Percentiles rank a stretch among this genome's conserved stretches.
Conservation (phyloP, 2,888 invertebrate species). For the Liodrosophila aerea region DNA sequence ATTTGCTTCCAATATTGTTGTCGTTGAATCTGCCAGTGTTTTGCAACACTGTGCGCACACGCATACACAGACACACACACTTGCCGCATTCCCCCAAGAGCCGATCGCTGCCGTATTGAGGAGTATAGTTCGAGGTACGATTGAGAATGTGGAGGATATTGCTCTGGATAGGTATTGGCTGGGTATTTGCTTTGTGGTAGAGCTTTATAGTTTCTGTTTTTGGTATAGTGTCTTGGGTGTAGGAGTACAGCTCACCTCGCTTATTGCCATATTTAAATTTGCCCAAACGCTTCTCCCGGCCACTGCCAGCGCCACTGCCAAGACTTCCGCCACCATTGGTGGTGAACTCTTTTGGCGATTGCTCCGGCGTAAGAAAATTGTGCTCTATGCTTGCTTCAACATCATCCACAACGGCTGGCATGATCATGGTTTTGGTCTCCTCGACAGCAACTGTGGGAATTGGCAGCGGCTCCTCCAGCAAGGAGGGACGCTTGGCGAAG, state of each 20-base stretch:
- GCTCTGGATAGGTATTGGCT: conserved; percentile 16
- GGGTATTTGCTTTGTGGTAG: conserved; percentile 13
- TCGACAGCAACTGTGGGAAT: too few relatives aligned
- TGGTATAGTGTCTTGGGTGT: conserved; percentile 43
- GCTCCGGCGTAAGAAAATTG: conserved; percentile 79
- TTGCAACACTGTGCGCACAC: conserved; percentile 44
- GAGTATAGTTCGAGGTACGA: conserved; percentile 13
- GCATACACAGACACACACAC: conserved; percentile 2
- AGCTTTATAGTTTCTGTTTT: conserved; percentile 14
- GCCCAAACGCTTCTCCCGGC: conserved; percentile 81
- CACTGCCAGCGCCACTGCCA: conserved; percentile 72
- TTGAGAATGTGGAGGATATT: conserved; percentile 11
- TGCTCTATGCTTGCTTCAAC: conserved; percentile 47
- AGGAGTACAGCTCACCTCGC: conserved; percentile 82
- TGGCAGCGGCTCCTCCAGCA: conserved; percentile 25
- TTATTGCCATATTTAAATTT: conserved; percentile 84
- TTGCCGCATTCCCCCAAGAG: conserved; percentile 51
- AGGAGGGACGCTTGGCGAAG: conserved; percentile 69
- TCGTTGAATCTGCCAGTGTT: conserved; percentile 55
- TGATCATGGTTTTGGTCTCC: too few relatives aligned
- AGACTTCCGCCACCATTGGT: conserved; percentile 22
- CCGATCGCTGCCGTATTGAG: conserved; percentile 29
- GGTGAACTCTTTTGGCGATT: conserved; percentile 66
- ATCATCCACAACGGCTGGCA: background rate
- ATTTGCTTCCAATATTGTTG: conserved; percentile 17